A percentile compares a stretch with the other conserved stretches of the same genome.
Conservation (phyloP, 2,797 vertebrate species). For the Enteromius afrohamiltoni region DNA sequence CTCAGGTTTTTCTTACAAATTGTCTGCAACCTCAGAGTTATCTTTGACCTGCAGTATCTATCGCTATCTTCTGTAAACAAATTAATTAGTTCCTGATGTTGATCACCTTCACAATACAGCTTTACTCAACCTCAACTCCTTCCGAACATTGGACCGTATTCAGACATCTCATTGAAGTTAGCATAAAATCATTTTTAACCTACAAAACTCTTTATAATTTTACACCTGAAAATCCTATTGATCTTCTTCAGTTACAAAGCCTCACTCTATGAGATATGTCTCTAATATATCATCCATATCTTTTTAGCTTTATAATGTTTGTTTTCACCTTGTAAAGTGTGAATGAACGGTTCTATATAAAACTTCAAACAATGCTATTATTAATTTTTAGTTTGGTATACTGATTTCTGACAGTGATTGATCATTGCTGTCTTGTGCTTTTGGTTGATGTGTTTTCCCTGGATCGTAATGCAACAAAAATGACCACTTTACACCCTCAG, state of each 20-base stretch:
- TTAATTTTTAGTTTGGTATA: slow-evolving; percentile 18
- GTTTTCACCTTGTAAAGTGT: background rate
- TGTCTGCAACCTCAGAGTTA: too few species aligned
- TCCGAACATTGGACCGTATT: background rate
- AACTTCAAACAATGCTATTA: background rate
- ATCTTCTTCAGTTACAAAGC: background rate
- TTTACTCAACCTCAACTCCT: background rate
- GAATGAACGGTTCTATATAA: background rate
- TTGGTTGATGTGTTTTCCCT: background rate
- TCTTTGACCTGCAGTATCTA: background rate
- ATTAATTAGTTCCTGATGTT: background rate
- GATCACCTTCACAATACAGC: background rate
- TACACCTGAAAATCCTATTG: background rate
- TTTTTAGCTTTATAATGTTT: background rate
- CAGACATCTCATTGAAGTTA: background rate
- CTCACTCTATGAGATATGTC: background rate
- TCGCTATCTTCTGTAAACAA: background rate
- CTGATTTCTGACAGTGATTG: slow-evolving; percentile 57
- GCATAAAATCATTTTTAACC: background rate
- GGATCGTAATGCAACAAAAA: slow-evolving; percentile 26
- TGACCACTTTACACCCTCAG: slow-evolving; percentile 18
- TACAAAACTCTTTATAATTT: background rate
- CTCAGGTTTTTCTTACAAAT: background rate
- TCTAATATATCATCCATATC: background rate
- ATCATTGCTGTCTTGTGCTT: slow-evolving; percentile 14